Conservation (phyloP, 53 echinoderm and acorn worm genomes). For the Echinarachnius parma region DNA sequence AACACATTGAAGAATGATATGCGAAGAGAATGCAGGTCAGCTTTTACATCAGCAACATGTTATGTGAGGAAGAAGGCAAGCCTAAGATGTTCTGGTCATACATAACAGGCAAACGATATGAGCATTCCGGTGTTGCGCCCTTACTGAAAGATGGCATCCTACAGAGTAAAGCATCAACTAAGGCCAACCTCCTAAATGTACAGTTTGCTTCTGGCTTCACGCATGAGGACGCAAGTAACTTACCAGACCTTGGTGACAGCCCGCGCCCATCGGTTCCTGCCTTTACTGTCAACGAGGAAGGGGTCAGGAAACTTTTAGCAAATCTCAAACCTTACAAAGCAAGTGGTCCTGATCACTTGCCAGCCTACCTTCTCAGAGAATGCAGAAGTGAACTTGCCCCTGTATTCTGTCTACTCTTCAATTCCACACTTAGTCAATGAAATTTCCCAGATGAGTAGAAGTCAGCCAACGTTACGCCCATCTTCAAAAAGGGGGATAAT, state of each 20-base stretch:
- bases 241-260: no score
- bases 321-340: no score
- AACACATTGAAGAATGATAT: conserved; percentile 24
- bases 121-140: no score
- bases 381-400: no score
- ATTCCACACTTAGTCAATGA: background rate
- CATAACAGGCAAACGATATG: conserved; percentile 35
- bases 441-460: conserved; percentile 12
- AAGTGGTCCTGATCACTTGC: no score
- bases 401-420: conserved; percentile 7
- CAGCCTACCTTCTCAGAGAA: no score
- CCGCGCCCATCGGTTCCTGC: no score
- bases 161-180: conserved; percentile 1
- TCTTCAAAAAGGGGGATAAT: conserved; percentile 23
- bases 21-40: conserved; percentile 14
- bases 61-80: conserved; percentile 16
- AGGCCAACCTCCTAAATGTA: no score
- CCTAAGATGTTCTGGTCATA: conserved; percentile 33
- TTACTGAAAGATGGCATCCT: conserved; percentile 12
- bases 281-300: no score
- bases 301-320: conserved; percentile 12
- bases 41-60: conserved; percentile 31
- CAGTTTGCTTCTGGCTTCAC: no score
- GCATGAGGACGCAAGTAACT: no score
- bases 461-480: conserved; percentile 9